Conservation (phyloP, 1,140 invertebrate species). For the Glomeris maerens region DNA sequence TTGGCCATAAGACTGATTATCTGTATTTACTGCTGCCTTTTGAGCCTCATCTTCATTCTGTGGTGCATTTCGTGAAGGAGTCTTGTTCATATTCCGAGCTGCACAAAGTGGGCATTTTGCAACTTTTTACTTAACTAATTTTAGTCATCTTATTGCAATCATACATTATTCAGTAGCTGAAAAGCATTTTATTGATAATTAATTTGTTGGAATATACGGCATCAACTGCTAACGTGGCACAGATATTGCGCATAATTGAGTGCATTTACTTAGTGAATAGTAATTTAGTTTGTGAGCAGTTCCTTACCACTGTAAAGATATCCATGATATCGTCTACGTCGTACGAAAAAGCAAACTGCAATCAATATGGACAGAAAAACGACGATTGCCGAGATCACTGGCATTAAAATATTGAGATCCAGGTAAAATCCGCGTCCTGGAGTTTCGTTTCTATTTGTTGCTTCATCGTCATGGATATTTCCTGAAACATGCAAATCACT, state of each 20-base stretch:
- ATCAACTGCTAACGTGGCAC: too few species aligned
- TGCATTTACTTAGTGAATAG: background rate
- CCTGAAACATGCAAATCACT: background rate
- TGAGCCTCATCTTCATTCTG: background rate
- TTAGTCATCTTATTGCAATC: too few species aligned
- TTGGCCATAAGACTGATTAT: background rate
- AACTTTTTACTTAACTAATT: too few species aligned
- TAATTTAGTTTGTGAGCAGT: background rate
- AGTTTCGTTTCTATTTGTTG: background rate
- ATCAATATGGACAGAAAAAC: background rate
- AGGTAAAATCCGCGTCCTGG: background rate
- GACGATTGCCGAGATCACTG: background rate
- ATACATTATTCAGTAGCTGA: too few species aligned
- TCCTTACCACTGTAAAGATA: constrained; percentile 3
- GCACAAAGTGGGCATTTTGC: background rate
- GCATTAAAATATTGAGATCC: background rate
- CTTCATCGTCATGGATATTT: background rate
- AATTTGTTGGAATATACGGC: too few species aligned
- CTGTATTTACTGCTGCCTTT: background rate
- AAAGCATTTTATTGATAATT: too few species aligned
- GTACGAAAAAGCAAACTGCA: constrained; percentile 1
- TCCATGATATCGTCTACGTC: background rate
- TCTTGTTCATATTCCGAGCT: background rate
- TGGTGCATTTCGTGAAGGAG: background rate
- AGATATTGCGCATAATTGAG: background rate